A percentile compares a stretch with the other conserved stretches of the same genome.
These are phyloP conservation scores for Selene dorsalis DNA, from an alignment of 2,797 vertebrate species.

Conservation along the genomic window DNA sequence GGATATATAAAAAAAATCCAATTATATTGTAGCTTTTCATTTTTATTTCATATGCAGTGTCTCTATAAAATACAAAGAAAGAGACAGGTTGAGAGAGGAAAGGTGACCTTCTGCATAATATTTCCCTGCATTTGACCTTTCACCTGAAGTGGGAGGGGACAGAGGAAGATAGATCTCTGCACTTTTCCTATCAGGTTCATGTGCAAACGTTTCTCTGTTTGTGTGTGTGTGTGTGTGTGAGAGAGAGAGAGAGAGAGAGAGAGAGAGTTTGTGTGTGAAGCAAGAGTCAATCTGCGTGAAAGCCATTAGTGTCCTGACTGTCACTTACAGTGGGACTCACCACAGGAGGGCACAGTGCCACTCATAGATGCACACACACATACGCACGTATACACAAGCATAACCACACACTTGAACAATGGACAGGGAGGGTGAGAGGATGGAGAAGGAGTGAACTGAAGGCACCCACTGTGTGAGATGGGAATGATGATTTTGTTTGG, in stretches of 20 bases:
- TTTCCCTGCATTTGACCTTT: slow-evolving; percentile 77
- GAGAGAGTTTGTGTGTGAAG: background rate
- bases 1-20: background rate
- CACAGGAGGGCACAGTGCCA: slow-evolving; percentile 65
- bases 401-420: slow-evolving; percentile 41
- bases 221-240: slow-evolving; percentile 42
- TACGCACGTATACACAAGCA: slow-evolving; percentile 3
- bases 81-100: slow-evolving; percentile 49
- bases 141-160: slow-evolving; percentile 52
- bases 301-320: slow-evolving; percentile 79
- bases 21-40: slow-evolving; percentile 29
- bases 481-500: slow-evolving; percentile 22
- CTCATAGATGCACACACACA: slow-evolving; percentile 8
- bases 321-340: slow-evolving; percentile 77
- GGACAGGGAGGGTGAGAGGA: slow-evolving; percentile 37
- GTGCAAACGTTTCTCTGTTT: slow-evolving; percentile 43
- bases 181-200: slow-evolving; percentile 52
- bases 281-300: slow-evolving; percentile 76
- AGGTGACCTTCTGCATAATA: slow-evolving; percentile 81
- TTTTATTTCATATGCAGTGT: slow-evolving; percentile 15
- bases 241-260: slow-evolving; percentile 44
- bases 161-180: slow-evolving; percentile 57
- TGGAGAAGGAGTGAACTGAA: slow-evolving; percentile 34
- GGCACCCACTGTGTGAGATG: slow-evolving; percentile 44
- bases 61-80: slow-evolving; percentile 26